Evolutionary conservation across 2,113 vertebrate species (phyloP), one percentile per base, ranked within the genome.

Genomic region (Pimephales promelas): DNA sequence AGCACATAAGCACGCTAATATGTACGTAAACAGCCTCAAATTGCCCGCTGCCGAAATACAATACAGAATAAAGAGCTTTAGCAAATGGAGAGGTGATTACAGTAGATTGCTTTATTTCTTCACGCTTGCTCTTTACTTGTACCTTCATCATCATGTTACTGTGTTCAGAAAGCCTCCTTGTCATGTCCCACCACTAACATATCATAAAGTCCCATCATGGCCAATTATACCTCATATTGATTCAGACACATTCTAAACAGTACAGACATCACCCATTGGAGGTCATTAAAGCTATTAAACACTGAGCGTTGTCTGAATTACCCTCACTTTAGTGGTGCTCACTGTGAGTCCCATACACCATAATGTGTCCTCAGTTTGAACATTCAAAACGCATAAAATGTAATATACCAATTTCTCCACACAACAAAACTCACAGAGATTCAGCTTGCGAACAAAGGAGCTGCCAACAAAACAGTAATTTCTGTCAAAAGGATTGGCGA

Each of bases 131-230:
- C 87, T 92, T 89, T 86, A 90, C 84, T 89, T 92, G 89, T 90
- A 91, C 87, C 20, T 43, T 85, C 80, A 81, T 80, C 82, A 88
- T 85, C 81, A 56, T 68, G 82, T 88, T 85, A 81, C 86, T 52
- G 75, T 47, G 28, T 47, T 36, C 86, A 90, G 85, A 91, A 83
- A 92, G 87, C 88, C 89, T 90, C 87, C 88, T 90, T 91, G 88
- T 90, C 79, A 91, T 64, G 85, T 82, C 91, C 91, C 89, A 86
- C 89, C 89, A 90, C 78, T 90, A 90, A 78, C 68, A 57, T 89
- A 90, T 91, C 91, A 92, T 93, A 88, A 90, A 91, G 91, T 91
- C 89, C 91, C 92, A 93, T 93, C 92, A 87, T 87, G 90, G 75
- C 83, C 90, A 91, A 94, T 94, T 92, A 94, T 88, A 87, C 77